Evolutionary conservation across 2,888 invertebrate genomes (phyloP).

Genomic region (Orthosia cruda): DNA sequence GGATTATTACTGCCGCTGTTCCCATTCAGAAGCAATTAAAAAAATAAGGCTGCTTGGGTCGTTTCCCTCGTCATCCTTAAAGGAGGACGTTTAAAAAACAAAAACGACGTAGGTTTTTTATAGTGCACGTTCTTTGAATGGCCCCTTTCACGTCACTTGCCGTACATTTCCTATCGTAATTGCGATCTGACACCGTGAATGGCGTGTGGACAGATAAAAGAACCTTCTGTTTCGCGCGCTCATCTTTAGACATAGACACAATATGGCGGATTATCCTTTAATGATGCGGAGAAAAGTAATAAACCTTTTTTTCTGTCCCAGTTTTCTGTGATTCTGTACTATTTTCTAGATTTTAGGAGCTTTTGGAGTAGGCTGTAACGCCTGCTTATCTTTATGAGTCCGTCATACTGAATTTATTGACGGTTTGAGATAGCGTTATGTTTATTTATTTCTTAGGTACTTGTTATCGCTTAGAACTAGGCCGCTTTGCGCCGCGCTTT

Average conservation of each 20-base stretch:
- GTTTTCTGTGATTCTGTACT: slow-evolving; percentile 14
- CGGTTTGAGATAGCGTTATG: slow-evolving; percentile 27
- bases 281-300: slow-evolving; percentile 15
- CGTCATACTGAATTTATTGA: slow-evolving; percentile 30
- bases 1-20: slow-evolving; percentile 20
- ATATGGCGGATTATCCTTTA: slow-evolving; percentile 56
- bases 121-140: slow-evolving; percentile 65
- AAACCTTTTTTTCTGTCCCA: slow-evolving; percentile 14
- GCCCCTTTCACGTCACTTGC: slow-evolving; percentile 76
- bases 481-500: background rate
- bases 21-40: slow-evolving; percentile 49
- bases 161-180: slow-evolving; percentile 78
- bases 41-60: slow-evolving; percentile 50
- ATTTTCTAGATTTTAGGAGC: slow-evolving; percentile 2
- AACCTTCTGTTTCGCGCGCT: slow-evolving; percentile 62
- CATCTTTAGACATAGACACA: slow-evolving; percentile 57
- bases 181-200: slow-evolving; percentile 79
- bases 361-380: slow-evolving; percentile 11
- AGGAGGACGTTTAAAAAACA: slow-evolving; percentile 69
- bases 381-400: slow-evolving; percentile 39
- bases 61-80: slow-evolving; percentile 57
- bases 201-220: slow-evolving; percentile 72
- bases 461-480: slow-evolving; percentile 19
- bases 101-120: slow-evolving; percentile 68
- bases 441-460: slow-evolving; percentile 29